Base-by-base conservation (phyloP, 2,797 vertebrate species). In the Myotis vivesi region DNA sequence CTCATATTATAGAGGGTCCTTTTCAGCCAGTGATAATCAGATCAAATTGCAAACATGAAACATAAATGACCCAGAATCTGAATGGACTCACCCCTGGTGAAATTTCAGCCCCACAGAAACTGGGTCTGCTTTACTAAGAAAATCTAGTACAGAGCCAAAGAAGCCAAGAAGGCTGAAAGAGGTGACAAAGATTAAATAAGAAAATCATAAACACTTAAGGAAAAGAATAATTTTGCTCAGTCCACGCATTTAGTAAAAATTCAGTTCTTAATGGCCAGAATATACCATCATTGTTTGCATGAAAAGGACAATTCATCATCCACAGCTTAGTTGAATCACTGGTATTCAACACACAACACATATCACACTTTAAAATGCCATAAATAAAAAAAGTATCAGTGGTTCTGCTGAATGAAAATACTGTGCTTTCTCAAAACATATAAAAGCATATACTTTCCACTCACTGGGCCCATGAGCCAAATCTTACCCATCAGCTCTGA, bases 21-120 rank as follows among this genome's bases (percentile, higher is more conserved):
- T 80, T 53, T 80, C 36, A 75, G 69, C 30, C 80, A 85, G 77
- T 94, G 91, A 92, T 80, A 92, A 93, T 88, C 82, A 94, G 86
- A 94, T 96, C 92, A 96, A 84, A 89, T 94, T 87, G 80, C 94
- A 94, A 81, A 49, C 81, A 88, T 79, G 92, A 95, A 95, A 94
- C 94, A 83, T 82, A 94, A 97, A 94, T 96, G 83, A 82, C 88
- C 86, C 95, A 25, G 41, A 92, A 92, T 96, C 62, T 82, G 94
- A 96, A 94, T 92, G 87, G 87, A 92, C 13, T 94, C 38, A 49
- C 46, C 72, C 51, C 68, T 44, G 92, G 84, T 94, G 94, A 97
- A 95, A 96, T 96, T 96, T 94, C 97, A 97, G 57, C 41, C 81
- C 28, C 25, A 36, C 33, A 87, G 81, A 96, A 95, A 96, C 0